A percentile compares a stretch with the other conserved stretches of the same genome.
These are phyloP conservation scores for Coracias cyanogaster DNA, from an alignment of 2,797 vertebrate genomes.

Conservation along the genomic window DNA sequence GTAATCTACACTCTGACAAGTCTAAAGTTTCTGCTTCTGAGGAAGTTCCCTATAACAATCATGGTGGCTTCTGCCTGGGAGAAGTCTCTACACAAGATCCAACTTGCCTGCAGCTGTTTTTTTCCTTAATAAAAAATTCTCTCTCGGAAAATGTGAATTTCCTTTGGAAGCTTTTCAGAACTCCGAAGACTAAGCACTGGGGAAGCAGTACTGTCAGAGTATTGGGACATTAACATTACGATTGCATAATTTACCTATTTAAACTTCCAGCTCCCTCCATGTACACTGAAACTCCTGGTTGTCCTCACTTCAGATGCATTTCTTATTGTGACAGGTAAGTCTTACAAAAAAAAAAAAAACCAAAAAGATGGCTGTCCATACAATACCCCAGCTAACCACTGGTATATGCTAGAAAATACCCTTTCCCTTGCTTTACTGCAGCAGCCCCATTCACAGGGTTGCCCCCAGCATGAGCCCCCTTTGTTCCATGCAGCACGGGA, in stretches of 20 bases:
- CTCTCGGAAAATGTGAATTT: neutral
- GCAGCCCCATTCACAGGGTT: neutral
- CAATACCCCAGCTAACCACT: neutral
- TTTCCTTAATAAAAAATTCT: neutral
- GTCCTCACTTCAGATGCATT: neutral
- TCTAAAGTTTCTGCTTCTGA: neutral
- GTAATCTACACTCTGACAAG: neutral
- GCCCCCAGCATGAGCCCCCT: neutral
- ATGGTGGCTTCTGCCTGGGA: neutral
- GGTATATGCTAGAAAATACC: neutral
- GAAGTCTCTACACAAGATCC: neutral
- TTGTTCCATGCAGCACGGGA: neutral
- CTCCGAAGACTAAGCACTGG: neutral
- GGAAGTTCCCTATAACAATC: neutral
- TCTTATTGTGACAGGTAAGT: neutral
- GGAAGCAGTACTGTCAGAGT: neutral
- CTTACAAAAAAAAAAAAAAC: neutral
- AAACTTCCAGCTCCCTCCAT: neutral
- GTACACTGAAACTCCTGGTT: neutral
- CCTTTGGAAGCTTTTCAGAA: neutral
- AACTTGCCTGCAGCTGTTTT: neutral
- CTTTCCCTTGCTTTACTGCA: neutral
- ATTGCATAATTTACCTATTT: neutral
- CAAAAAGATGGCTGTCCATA: rapidly evolving
- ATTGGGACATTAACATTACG: neutral